phyloP scores from a whole-genome alignment of 2,113 vertebrate species.

The Climacteris rufus region DNA sequence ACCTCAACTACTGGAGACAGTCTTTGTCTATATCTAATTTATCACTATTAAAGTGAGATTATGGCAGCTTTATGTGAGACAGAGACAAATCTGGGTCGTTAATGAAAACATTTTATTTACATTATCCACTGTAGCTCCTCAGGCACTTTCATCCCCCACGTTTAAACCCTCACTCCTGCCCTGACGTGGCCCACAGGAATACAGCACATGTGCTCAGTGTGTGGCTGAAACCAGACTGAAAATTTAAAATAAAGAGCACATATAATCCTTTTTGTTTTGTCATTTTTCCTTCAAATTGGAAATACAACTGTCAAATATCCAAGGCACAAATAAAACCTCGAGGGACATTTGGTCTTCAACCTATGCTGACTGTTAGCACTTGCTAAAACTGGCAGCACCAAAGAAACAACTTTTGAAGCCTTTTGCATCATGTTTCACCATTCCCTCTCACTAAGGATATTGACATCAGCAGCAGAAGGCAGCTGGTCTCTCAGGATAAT shows the following conservation, averaged over 20 bases:
- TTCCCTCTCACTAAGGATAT: background rate
- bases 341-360: background rate
- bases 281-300: background rate
- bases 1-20: background rate
- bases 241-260: fast-evolving
- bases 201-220: background rate
- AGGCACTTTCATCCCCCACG: background rate
- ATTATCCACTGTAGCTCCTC: background rate
- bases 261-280: background rate
- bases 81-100: conserved; percentile 10
- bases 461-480: background rate
- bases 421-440: background rate
- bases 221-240: background rate
- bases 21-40: background rate
- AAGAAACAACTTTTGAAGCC: background rate
- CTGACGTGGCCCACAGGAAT: background rate
- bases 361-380: background rate
- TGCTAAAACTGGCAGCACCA: background rate
- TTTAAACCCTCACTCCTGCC: background rate
- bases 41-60: conserved; percentile 50
- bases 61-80: conserved; percentile 42
- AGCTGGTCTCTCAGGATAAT: background rate
- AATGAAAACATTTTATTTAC: background rate
- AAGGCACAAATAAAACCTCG: background rate
- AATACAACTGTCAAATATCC: background rate